A percentile compares a stretch with the other conserved stretches of the same genome.
phyloP scores from a whole-genome alignment of 2,113 vertebrate genomes.

The Ursus arctos region DNA sequence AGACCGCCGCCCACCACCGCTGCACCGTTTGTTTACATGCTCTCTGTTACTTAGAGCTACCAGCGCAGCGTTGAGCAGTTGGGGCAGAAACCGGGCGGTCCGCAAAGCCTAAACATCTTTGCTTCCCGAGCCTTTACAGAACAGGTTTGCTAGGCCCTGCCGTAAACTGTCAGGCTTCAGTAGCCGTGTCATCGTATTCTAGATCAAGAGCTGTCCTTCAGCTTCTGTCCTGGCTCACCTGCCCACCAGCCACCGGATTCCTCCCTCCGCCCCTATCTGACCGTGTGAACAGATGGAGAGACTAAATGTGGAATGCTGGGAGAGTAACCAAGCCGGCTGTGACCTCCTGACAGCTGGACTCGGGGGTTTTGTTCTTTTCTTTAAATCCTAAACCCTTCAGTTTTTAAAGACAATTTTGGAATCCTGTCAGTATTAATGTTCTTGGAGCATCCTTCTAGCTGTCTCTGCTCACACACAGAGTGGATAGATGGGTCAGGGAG shows the following conservation, averaged over 20 bases:
- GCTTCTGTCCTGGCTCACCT: not conserved
- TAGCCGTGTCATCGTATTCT: not conserved
- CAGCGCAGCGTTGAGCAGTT: not conserved
- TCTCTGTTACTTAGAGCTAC: accelerated
- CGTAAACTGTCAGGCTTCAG: not conserved
- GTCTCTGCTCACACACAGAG: not conserved
- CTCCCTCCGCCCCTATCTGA: no score
- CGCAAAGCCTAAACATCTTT: not conserved
- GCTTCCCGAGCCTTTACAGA: not conserved
- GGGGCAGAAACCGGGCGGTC: no score
- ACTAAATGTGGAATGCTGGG: not conserved
- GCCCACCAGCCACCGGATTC: not conserved
- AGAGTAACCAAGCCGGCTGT: not conserved
- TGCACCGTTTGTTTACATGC: accelerated
- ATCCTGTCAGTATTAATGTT: not conserved
- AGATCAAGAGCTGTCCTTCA: not conserved
- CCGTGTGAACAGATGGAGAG: not conserved
- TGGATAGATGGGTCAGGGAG: not conserved
- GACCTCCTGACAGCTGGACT: not conserved
- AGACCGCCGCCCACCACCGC: not conserved
- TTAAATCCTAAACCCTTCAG: not conserved
- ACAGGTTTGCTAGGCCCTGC: not conserved
- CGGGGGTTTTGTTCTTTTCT: not conserved
- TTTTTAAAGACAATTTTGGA: not conserved
- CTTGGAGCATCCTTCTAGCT: not conserved